A percentile compares a stretch with the other conserved stretches of the same genome.
Conservation (phyloP, 2,113 vertebrate species). For the Spizaetus ornatus region DNA sequence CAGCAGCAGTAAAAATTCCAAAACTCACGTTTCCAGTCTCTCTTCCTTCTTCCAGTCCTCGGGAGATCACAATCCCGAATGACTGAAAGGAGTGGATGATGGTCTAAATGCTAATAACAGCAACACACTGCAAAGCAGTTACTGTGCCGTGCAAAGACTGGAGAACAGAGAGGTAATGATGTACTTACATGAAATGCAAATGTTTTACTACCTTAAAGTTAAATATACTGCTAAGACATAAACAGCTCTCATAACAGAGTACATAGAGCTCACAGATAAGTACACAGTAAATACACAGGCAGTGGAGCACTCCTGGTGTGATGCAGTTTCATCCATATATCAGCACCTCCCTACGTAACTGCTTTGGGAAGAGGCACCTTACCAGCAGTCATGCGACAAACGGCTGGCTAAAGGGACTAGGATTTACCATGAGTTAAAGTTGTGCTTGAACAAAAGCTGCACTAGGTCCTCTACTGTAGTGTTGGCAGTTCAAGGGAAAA, state of each 20-base stretch:
- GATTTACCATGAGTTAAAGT: not conserved
- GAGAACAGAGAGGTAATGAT: not conserved
- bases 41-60: not conserved
- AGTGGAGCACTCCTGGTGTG: not conserved
- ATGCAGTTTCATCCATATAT: not conserved
- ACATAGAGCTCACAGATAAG: not conserved
- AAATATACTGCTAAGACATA: not conserved
- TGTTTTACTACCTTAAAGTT: not conserved
- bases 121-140: not conserved
- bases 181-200: not conserved
- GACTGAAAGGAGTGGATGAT: not conserved
- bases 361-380: not conserved
- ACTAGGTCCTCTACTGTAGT: not conserved
- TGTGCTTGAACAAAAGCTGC: not conserved
- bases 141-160: not conserved
- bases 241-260: not conserved
- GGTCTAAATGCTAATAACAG: not conserved
- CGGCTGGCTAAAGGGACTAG: not conserved
- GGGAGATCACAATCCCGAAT: not conserved
- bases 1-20: not conserved
- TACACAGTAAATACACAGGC: fast-evolving
- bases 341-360: not conserved
- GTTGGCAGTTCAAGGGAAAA: not conserved
- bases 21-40: not conserved
- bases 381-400: not conserved